Evolutionary conservation across 2,113 vertebrate genomes (phyloP).

Genomic region (Lipophrys pholis): DNA sequence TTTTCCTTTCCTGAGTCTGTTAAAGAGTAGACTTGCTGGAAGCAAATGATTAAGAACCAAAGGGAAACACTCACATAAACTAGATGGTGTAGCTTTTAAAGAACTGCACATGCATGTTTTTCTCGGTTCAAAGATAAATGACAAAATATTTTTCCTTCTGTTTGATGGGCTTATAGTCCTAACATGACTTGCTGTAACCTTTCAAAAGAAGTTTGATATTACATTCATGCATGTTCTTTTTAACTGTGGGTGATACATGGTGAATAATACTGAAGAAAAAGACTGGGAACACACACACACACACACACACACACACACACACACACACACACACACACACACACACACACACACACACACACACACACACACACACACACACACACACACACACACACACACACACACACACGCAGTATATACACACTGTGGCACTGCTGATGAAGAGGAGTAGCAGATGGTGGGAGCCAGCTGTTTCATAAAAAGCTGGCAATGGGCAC

Average conservation of each 20-base stretch:
- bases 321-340: slow-evolving; percentile 40
- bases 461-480: slow-evolving; percentile 83
- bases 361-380: slow-evolving; percentile 40
- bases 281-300: not conserved
- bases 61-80: slow-evolving; percentile 58
- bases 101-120: slow-evolving; percentile 41
- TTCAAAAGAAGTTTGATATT: slow-evolving; percentile 27
- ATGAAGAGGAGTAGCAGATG: slow-evolving; percentile 80
- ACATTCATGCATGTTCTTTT: slow-evolving; percentile 2
- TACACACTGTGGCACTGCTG: slow-evolving; percentile 51
- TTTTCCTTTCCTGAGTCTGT: slow-evolving; percentile 52
- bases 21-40: slow-evolving; percentile 64
- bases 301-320: slow-evolving; percentile 43
- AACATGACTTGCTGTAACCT: not conserved
- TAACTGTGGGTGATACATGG: slow-evolving; percentile 26
- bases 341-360: slow-evolving; percentile 34
- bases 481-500: slow-evolving; percentile 76
- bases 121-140: slow-evolving; percentile 23
- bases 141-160: slow-evolving; percentile 3
- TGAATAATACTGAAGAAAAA: not conserved
- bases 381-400: slow-evolving; percentile 37
- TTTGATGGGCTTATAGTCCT: slow-evolving; percentile 9
- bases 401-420: slow-evolving; percentile 33
- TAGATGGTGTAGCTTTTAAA: slow-evolving; percentile 56
- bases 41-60: slow-evolving; percentile 76